A percentile compares a stretch with the other conserved stretches of the same genome.
phyloP scores from a whole-genome alignment of 2,113 vertebrate genomes.

The Boulengeromyrus knoepffleri region DNA sequence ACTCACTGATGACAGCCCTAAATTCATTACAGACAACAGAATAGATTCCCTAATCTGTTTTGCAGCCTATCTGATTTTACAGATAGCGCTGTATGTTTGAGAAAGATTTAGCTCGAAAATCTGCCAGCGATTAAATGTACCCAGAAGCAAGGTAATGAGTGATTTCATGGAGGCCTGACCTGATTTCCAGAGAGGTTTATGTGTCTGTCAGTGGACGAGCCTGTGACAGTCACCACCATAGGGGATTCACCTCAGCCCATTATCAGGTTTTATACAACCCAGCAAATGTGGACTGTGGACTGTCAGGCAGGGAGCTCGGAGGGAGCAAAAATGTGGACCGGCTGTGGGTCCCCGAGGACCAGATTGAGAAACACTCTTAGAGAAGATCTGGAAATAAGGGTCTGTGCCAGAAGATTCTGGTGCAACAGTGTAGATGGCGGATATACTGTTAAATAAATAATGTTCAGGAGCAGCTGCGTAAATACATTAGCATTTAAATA shows the following conservation, averaged over 20 bases:
- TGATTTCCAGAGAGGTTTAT: not conserved
- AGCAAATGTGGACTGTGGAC: no score
- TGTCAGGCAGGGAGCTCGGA: no score
- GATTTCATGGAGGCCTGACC: not conserved
- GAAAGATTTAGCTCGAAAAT: not conserved
- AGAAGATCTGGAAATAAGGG: not conserved
- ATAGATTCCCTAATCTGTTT: not conserved
- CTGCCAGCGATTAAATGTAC: not conserved
- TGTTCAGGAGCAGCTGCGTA: not conserved
- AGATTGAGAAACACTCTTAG: not conserved
- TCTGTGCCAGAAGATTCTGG: not conserved
- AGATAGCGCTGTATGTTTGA: not conserved
- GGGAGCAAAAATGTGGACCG: not conserved
- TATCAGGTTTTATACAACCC: not conserved
- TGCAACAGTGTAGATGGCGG: not conserved
- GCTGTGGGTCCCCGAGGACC: not conserved
- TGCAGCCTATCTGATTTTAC: not conserved
- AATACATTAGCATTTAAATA: not conserved
- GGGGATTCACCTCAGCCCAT: not conserved
- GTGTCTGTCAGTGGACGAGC: not conserved
- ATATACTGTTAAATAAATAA: not conserved
- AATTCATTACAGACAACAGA: not conserved
- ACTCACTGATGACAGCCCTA: not conserved
- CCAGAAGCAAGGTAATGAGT: not conserved
- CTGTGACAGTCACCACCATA: not conserved